Base-by-base conservation (phyloP, 2,888 invertebrate genomes). In the Gymnocheta viridis region DNA sequence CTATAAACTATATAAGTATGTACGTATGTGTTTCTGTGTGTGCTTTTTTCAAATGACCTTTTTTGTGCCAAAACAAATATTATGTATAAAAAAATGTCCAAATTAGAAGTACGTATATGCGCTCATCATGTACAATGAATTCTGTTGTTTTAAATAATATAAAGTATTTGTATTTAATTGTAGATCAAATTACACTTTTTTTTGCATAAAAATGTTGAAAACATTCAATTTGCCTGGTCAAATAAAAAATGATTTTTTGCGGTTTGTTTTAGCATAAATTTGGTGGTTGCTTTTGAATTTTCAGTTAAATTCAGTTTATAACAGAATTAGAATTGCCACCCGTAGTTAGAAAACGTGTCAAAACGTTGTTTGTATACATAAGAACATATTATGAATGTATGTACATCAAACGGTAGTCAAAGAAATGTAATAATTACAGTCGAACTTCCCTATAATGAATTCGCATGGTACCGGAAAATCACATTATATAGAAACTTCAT, bases 171-270 rank as follows among this genome's bases (percentile, higher is more conserved):
- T 72, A 56, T 77, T 81, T 77, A 84, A 84, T 78, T 81, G 62
- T 14, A 69, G 77, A 84, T 84, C 81, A 81, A 73, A 81, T 81
- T 84, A 78, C 84, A 64, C 17, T 47, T 69, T 38, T 54, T 67
- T 77, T 17, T 64, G 56, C 47, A 38, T 66, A 22, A 12, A 19
- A 32, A 19, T 35, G 17, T 12, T 49, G 19, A 49, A 60, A 38
- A 54, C 32, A 1, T 35, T 56, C 32, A 64, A 80, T 58, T n/a
- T 66, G 78, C 62, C 70, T 62, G 66, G 27, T 73, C 38, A 29
- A 44, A 54, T 6, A 41, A 41, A 32, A 17, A 35, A 32, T 32
- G 54, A 38, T 9, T 69, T 79, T 80, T 27, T 76, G 51, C 47
- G 69, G 32, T 66, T 73, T 49, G 32, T 27, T 47, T 49, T 49